phyloP scores from a whole-genome alignment of 2,113 vertebrate genomes.

The Calyptomena viridis region DNA sequence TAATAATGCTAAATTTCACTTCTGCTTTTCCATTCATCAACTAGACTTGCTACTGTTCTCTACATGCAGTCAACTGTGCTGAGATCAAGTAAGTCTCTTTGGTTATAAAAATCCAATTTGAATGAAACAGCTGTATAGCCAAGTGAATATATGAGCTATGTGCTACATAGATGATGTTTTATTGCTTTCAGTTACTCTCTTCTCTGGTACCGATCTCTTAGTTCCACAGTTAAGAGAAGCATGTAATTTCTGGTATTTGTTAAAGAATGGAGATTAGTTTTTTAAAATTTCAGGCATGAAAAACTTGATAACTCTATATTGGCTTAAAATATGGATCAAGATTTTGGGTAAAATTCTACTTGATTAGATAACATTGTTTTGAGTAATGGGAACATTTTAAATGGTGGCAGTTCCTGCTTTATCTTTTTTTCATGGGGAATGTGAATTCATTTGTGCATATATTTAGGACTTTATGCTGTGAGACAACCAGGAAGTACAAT shows the following conservation, averaged over 20 bases:
- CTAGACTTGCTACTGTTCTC: not conserved
- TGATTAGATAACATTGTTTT: not conserved
- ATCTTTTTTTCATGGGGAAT: not conserved
- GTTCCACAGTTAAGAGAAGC: not conserved
- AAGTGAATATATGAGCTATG: not conserved
- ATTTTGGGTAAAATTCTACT: not conserved
- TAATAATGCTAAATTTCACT: not conserved
- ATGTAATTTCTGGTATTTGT: not conserved
- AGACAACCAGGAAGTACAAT: not conserved
- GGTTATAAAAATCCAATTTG: not conserved
- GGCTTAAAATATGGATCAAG: not conserved
- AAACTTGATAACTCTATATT: not conserved
- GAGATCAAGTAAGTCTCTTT: constrained; percentile 62
- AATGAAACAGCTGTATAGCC: not conserved
- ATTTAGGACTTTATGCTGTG: not conserved
- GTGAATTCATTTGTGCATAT: not conserved
- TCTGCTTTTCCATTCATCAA: not conserved
- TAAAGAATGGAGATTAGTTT: not conserved
- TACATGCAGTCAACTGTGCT: not conserved
- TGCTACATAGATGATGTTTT: not conserved
- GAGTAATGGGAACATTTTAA: not conserved
- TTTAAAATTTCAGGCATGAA: not conserved
- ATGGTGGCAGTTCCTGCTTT: not conserved
- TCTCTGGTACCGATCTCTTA: not conserved
- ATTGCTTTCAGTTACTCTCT: not conserved